phyloP scores from a whole-genome alignment of 2,888 invertebrate genomes.

The Endotricha flammealis region DNA sequence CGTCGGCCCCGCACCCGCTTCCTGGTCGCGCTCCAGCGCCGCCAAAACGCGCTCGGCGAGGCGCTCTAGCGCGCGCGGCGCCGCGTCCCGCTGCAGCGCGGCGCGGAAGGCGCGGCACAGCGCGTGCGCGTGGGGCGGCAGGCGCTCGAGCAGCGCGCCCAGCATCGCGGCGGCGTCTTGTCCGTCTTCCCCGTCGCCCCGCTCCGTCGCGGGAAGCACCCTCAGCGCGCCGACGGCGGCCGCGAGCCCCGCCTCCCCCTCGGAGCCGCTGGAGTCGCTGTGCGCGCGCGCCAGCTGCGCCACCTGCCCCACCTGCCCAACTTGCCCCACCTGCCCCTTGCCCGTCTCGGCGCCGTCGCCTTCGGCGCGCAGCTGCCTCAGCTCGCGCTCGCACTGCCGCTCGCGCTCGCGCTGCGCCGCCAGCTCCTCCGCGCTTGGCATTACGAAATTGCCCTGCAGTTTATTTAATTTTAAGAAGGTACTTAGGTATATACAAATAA shows the following conservation, averaged over 20 bases:
- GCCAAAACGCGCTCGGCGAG: background rate
- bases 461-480: background rate
- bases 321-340: background rate
- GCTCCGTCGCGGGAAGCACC: conserved; percentile 10
- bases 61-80: background rate
- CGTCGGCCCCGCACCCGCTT: background rate
- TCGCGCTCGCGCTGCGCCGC: conserved; percentile 36
- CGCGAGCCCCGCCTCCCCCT: conserved; percentile 33
- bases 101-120: background rate
- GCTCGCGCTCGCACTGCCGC: conserved; percentile 26
- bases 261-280: conserved; percentile 37
- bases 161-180: background rate
- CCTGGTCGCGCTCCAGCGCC: conserved; percentile 3
- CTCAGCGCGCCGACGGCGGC: conserved; percentile 26
- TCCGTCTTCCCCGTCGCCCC: background rate
- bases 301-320: too few relatives aligned
- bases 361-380: conserved; percentile 21
- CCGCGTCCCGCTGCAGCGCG: background rate
- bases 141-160: conserved; percentile 6
- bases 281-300: conserved; percentile 10
- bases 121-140: background rate
- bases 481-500: background rate
- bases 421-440: conserved; percentile 39
- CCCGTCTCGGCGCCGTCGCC: background rate
- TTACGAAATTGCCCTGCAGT: conserved; percentile 27